Percentiles rank a stretch among this genome's conserved stretches.
phyloP scores from a whole-genome alignment of 1,140 invertebrate genomes.

The Pseudomyrmex dendroicus region DNA sequence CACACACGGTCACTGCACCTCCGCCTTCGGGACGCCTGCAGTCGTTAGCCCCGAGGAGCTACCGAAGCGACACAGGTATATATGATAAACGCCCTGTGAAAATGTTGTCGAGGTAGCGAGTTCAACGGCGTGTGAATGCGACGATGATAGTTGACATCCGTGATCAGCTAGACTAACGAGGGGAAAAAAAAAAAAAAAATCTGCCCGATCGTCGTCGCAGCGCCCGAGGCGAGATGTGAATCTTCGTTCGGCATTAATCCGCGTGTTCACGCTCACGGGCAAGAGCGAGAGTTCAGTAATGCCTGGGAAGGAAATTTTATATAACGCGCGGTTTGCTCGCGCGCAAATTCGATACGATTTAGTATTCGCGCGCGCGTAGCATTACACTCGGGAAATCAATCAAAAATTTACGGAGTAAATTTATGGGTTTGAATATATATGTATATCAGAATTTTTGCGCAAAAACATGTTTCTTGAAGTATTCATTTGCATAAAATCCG shows the following conservation, averaged over 20 bases:
- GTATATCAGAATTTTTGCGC: no score
- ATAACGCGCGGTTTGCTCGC: neutral
- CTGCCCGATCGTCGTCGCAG: neutral
- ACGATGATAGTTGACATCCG: slow-evolving; percentile 38
- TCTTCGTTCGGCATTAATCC: slow-evolving; percentile 46
- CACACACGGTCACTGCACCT: neutral
- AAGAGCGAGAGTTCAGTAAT: neutral
- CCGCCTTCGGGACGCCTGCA: slow-evolving; percentile 17
- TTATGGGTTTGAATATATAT: no score
- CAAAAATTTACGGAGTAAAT: no score
- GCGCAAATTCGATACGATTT: neutral
- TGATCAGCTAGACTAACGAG: slow-evolving; percentile 42
- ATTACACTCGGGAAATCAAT: no score
- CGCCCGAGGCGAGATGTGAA: slow-evolving; percentile 29
- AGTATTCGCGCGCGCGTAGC: neutral
- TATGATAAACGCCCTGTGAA: slow-evolving; percentile 37
- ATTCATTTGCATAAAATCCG: neutral
- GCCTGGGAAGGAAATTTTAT: slow-evolving; percentile 11
- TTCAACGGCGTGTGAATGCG: slow-evolving; percentile 39
- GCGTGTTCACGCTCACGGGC: slow-evolving; percentile 28
- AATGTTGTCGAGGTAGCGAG: slow-evolving; percentile 43
- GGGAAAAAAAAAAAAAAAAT: slow-evolving; percentile 37
- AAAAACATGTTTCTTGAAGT: neutral
- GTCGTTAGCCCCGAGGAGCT: slow-evolving; percentile 54
- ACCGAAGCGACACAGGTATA: slow-evolving; percentile 27